These are phyloP conservation scores for Sitta europaea DNA, from an alignment of 2,113 vertebrate species.

Conservation along the genomic window DNA sequence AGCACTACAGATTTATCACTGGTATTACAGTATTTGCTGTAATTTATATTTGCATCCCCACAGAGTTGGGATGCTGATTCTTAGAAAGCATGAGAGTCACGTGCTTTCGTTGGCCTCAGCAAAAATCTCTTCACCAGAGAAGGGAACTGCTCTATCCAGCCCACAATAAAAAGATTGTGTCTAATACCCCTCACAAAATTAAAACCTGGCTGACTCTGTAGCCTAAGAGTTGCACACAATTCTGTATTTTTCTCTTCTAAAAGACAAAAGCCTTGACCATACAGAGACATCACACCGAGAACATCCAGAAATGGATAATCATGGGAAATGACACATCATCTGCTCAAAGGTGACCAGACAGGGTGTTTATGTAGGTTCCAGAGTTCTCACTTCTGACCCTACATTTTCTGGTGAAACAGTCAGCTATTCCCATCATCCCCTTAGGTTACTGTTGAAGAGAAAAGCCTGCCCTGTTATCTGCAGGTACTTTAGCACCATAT, in stretches of 20 bases:
- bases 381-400: not conserved
- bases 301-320: not conserved
- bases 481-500: not conserved
- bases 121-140: not conserved
- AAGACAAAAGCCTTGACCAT: not conserved
- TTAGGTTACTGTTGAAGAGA: not conserved
- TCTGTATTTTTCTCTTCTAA: not conserved
- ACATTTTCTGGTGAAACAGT: not conserved
- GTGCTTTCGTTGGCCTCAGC: fast-evolving
- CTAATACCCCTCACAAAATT: fast-evolving
- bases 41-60: no score
- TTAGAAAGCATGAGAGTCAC: not conserved
- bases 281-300: not conserved
- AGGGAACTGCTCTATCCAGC: not conserved
- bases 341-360: not conserved
- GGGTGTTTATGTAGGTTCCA: not conserved
- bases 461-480: not conserved
- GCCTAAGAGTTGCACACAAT: not conserved
- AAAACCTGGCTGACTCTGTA: not conserved
- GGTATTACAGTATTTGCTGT: not conserved
- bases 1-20: not conserved
- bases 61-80: not conserved
- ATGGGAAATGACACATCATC: not conserved
- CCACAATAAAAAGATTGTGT: not conserved
- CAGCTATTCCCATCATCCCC: not conserved